Conservation (phyloP, 30 jellyfish, hydroid and myxozoan species). For the Hydractinia symbiolongicarpus region DNA sequence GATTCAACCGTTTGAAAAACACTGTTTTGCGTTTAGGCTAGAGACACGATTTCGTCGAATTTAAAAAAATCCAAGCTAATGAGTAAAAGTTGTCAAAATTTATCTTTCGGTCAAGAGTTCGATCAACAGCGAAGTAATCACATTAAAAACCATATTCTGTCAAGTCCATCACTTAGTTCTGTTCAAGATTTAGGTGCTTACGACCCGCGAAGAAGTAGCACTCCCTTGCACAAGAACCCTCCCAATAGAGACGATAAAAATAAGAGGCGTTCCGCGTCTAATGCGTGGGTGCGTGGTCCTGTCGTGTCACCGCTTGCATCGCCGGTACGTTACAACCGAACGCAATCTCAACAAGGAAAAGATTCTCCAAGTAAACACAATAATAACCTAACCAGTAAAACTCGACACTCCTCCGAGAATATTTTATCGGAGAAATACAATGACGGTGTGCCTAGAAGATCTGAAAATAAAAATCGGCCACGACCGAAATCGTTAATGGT, state of each 20-base stretch:
- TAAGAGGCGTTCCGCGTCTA: not conserved
- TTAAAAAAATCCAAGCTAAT: constrained; percentile 16
- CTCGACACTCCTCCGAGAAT: not conserved
- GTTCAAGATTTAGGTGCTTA: not conserved
- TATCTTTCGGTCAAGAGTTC: constrained; percentile 17
- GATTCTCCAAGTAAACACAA: not conserved
- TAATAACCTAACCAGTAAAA: not conserved
- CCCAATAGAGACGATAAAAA: not conserved
- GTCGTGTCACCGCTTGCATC: not conserved
- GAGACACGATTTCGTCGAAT: not conserved
- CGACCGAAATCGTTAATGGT: constrained; percentile 31
- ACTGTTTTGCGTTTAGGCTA: not conserved
- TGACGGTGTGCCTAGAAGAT: not conserved
- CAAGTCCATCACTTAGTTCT: not conserved
- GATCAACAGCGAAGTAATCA: not conserved
- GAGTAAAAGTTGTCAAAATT: constrained; percentile 32
- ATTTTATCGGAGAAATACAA: too few species aligned
- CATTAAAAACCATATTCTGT: not conserved
- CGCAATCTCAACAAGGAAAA: not conserved
- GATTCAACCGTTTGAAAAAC: too few species aligned
- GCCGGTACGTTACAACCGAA: not conserved
- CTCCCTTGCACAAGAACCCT: constrained; percentile 12
- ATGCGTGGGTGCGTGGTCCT: not conserved
- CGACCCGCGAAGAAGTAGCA: constrained; percentile 26
- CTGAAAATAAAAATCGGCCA: not conserved